Evolutionary conservation across 2,888 invertebrate genomes (phyloP).

Genomic region (Tetrapedia diversipes): DNA sequence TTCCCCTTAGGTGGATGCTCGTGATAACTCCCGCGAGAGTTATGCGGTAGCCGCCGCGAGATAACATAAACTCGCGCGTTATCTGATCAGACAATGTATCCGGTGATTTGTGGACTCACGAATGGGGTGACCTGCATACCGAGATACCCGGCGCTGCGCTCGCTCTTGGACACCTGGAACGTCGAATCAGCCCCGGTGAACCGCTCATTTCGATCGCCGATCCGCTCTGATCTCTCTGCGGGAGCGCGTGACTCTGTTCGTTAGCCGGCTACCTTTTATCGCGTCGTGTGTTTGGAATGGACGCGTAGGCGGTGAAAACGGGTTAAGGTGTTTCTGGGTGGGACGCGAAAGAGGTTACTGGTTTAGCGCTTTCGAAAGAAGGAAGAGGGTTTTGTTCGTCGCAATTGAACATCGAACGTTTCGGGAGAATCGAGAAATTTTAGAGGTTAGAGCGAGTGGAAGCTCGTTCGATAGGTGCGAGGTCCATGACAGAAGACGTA

Average conservation of each 20-base stretch:
- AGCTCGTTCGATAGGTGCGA: too few species aligned
- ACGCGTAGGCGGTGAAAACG: too few species aligned
- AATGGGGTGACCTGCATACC: constrained; percentile 72
- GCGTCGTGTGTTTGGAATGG: neutral
- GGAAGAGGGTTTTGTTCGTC: too few species aligned
- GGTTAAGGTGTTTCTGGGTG: constrained; percentile 20
- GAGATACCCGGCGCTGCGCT: constrained; percentile 57
- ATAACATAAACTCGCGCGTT: constrained; percentile 73
- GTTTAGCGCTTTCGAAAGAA: too few species aligned
- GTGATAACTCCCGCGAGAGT: constrained; percentile 68
- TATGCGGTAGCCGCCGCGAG: constrained; percentile 71
- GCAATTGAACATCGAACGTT: too few species aligned
- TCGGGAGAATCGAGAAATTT: too few species aligned
- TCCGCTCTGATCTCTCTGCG: constrained; percentile 17
- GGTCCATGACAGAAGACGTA: too few species aligned
- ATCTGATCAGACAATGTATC: constrained; percentile 71
- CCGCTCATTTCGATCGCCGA: constrained; percentile 34
- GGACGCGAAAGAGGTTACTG: neutral
- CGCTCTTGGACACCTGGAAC: constrained; percentile 7
- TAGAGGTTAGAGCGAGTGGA: too few species aligned
- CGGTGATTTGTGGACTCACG: constrained; percentile 66
- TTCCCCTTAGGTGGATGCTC: constrained; percentile 44
- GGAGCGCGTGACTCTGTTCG: constrained; percentile 30
- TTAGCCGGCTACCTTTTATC: too few species aligned
- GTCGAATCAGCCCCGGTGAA: constrained; percentile 14